Base-by-base conservation (phyloP, 1,140 invertebrate species). In the Teleogryllus occipitalis region DNA sequence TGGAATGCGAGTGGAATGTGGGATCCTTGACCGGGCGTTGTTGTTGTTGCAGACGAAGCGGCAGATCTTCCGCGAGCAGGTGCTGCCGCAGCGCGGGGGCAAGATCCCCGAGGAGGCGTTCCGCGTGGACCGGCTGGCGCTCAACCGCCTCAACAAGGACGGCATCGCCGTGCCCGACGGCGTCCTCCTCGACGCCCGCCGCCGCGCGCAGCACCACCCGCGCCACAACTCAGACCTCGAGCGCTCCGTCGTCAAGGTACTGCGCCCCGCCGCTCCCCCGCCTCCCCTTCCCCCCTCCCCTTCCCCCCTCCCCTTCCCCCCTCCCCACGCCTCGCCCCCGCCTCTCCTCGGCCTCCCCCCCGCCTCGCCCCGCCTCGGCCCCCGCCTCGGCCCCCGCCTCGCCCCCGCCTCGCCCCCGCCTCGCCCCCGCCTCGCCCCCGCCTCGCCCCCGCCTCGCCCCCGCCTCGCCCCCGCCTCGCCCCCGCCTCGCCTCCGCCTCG, bases 91-190 rank as follows among this genome's bases (percentile, higher is more conserved):
- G 80, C 84, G 87, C 14, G 91, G 90, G 65, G 91, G 90, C 7
- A 91, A 90, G 85, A 91, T 92, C 80, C 91, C 91, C 0, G 90
- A 92, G 79, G 89, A 89, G 77, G 90, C 91, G 22, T 92, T 92
- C 81, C 86, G 86, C 78, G 86, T 88, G 0, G 90, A 91, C 84
- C 88, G 91, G 22, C 84, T 92, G 22, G 87, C 88, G 21, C 82
- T 91, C 47, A 92, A 92, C 84, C 87, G 88, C 46, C 83, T 91
- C 15, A 91, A 91, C 83, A 90, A 91, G 83, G 89, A 91, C 83
- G 91, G 91, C 14, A 89, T 91, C 46, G 86, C 89, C 0, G 83
- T 90, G 46, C 89, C 90, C 7, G 90, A 92, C 83, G 90, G 90
- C 3, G 85, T 90, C 8, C 81, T 91, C 46, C 84, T 91, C 0